These are phyloP conservation scores for Hydrozoanthus tunicans DNA, from an alignment of 64 coral and sea anemone genomes.

Conservation along the genomic window DNA sequence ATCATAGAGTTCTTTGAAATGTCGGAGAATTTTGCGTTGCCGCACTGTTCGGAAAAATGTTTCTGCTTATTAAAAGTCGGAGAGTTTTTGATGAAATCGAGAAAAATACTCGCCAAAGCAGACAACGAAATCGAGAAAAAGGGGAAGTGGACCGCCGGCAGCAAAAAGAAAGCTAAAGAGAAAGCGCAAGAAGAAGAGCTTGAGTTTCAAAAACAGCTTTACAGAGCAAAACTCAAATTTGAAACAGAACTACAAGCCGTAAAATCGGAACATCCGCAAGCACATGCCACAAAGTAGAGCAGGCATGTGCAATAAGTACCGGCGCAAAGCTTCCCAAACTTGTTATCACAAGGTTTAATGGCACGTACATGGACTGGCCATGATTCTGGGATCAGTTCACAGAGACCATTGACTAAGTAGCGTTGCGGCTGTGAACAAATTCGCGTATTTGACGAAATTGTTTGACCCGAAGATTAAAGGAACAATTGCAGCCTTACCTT, in stretches of 20 bases:
- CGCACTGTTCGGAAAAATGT: too few species aligned
- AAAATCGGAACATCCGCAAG: background rate
- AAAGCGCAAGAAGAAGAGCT: background rate
- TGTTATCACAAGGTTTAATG: background rate
- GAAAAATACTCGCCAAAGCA: too few species aligned
- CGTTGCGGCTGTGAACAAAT: background rate
- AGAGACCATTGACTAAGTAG: background rate
- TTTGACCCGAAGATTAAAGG: too few species aligned
- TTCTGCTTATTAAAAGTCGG: too few species aligned
- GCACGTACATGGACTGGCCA: background rate
- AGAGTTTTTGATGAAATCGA: too few species aligned
- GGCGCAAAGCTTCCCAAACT: background rate
- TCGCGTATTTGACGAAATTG: too few species aligned
- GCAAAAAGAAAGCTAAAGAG: background rate
- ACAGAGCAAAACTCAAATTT: background rate
- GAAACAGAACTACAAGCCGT: constrained; percentile 1
- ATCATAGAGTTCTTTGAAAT: too few species aligned
- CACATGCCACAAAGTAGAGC: background rate
- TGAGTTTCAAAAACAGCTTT: background rate
- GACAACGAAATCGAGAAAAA: too few species aligned
- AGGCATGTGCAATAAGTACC: background rate
- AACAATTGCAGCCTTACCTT: too few species aligned
- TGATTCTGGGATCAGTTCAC: background rate
- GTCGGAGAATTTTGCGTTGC: too few species aligned
- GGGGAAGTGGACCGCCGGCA: background rate